Evolutionary conservation across 1,140 invertebrate species (phyloP), one percentile per base, ranked within the genome.

Genomic region (Cherax destructor): DNA sequence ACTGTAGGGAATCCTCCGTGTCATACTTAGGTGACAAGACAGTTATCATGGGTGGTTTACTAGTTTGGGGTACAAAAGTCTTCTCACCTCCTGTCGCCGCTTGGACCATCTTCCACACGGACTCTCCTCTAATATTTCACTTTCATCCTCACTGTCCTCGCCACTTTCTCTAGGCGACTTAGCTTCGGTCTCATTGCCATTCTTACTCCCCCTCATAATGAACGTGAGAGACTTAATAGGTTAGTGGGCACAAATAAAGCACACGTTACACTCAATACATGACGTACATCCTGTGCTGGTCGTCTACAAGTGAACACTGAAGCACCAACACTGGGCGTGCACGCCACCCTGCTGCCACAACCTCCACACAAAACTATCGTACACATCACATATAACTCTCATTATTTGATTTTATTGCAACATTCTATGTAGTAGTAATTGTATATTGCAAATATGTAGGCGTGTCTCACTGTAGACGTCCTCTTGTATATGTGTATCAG

Each of bases 61-160:
- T 47, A 61, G 59, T n/a, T 1, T 59, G 50, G 52, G 4, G 50
- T 61, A 41, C 59, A 11, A n/a, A 83, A 47, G 3, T 30, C 59
- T 83, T 94, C 94, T 94, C 94, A 99, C 98, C 97, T 99, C 98
- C 96, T 99, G 99, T 92, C 98, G 96, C 94, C 99, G 96, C 95
- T 99, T 99, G 93, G 99, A 96, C 99, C 99, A 99, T 94, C 99
- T 96, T 93, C 99, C 98, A 95, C 99, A 99, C 92, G 99, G 99
- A 95, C 98, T 99, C 95, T 99, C 99, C 95, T 99, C 99, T 94
- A 99, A 95, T 95, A 99, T 98, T 95, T 99, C 98, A 95, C 97
- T 98, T 95, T 99, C 98, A 96, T 98, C 98, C 95, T 98, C 98
- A 13, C 97, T 98, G 95, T 98, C 98, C 94, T 98, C 97, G 93